These are phyloP conservation scores for Pterocles burchelli DNA, from an alignment of 2,113 vertebrate species.

Conservation along the genomic window DNA sequence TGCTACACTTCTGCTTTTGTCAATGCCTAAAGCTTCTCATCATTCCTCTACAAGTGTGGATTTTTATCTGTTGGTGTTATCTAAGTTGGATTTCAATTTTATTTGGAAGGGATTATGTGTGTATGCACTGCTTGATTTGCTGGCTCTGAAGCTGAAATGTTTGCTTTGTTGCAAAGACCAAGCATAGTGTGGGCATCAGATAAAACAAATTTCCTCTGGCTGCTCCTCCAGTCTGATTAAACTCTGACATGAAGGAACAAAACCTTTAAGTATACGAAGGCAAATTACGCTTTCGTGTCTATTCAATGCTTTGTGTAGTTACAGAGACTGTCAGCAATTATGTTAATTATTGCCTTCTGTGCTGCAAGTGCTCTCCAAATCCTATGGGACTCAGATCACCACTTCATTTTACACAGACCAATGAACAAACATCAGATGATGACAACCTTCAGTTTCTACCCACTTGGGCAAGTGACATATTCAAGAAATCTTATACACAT, in stretches of 20 bases:
- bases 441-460: neutral
- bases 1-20: neutral
- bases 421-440: neutral
- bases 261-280: neutral
- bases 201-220: neutral
- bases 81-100: constrained; percentile 12
- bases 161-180: constrained; percentile 19
- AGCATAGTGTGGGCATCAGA: neutral
- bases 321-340: neutral
- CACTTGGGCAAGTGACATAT: neutral
- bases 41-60: neutral
- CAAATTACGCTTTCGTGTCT: neutral
- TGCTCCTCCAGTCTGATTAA: neutral
- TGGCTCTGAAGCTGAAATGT: neutral
- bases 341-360: constrained; percentile 19
- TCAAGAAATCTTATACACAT: neutral
- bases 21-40: neutral
- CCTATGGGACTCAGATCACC: neutral
- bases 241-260: neutral
- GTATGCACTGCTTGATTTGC: neutral
- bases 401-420: neutral
- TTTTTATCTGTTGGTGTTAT: neutral
- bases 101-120: constrained; percentile 26
- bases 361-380: neutral
- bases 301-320: neutral